A percentile compares a stretch with the other conserved stretches of the same genome.
Conservation (phyloP, 2,797 vertebrate genomes). For the Aphelocoma californica region DNA sequence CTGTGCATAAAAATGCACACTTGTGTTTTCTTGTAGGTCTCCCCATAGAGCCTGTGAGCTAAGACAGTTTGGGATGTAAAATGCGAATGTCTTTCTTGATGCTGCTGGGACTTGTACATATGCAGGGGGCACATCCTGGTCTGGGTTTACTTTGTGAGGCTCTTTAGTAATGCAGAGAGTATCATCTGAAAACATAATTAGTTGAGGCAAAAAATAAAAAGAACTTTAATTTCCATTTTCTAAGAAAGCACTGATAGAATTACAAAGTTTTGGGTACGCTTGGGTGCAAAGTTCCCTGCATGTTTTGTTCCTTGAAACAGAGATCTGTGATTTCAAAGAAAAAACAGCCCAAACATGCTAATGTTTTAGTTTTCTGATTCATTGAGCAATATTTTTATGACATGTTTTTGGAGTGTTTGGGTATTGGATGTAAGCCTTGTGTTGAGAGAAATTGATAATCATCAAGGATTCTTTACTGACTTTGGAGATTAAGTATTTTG, state of each 20-base stretch:
- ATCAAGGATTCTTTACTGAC: not conserved
- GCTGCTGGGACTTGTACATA: not conserved
- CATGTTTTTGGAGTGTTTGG: not conserved
- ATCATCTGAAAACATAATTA: not conserved
- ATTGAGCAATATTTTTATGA: not conserved
- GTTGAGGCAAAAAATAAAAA: not conserved
- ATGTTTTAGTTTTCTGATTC: not conserved
- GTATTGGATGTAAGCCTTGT: not conserved
- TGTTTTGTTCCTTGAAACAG: not conserved
- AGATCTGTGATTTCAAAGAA: not conserved
- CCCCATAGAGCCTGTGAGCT: not conserved
- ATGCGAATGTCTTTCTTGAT: not conserved
- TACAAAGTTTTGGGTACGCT: not conserved
- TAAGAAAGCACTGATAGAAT: not conserved
- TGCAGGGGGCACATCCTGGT: not conserved
- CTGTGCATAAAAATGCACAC: not conserved
- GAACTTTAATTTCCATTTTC: not conserved
- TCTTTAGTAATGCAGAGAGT: not conserved
- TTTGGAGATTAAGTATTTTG: not conserved
- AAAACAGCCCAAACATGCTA: not conserved
- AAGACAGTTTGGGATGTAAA: not conserved
- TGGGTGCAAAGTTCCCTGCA: not conserved
- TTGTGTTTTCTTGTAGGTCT: not conserved
- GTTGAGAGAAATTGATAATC: not conserved
- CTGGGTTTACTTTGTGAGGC: not conserved